phyloP scores from a whole-genome alignment of 1,140 invertebrate species.

The Cydia strobilella region DNA sequence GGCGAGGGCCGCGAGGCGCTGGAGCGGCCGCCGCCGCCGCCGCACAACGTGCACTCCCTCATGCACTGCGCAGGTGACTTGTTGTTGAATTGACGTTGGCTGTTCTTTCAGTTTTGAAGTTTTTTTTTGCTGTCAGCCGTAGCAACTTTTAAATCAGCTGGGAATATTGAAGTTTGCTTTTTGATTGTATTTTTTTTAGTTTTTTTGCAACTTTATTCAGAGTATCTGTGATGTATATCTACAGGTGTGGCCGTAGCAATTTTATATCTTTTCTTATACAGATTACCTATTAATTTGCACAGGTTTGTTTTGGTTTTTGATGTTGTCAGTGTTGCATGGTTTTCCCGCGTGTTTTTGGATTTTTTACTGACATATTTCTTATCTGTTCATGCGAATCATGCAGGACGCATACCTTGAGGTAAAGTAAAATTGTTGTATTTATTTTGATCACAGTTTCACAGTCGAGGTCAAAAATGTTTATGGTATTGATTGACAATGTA shows the following conservation, averaged over 20 bases:
- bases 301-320: constrained; percentile 14
- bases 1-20: constrained; percentile 67
- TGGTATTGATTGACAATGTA: too few species aligned
- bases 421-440: constrained; percentile 44
- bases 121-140: background rate
- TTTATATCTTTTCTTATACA: too few species aligned
- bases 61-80: constrained; percentile 90
- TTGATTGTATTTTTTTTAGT: too few species aligned
- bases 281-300: background rate
- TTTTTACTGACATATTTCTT: constrained; percentile 40
- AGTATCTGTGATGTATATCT: too few species aligned
- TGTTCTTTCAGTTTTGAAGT: constrained; percentile 30
- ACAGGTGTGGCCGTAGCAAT: too few species aligned
- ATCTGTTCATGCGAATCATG: constrained; percentile 49
- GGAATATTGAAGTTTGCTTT: too few species aligned
- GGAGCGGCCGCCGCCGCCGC: constrained; percentile 81
- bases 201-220: too few species aligned
- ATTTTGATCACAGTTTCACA: too few species aligned
- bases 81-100: constrained; percentile 27
- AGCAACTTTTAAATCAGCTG: too few species aligned
- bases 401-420: constrained; percentile 77
- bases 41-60: constrained; percentile 88
- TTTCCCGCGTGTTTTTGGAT: constrained; percentile 35
- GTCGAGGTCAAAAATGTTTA: too few species aligned
- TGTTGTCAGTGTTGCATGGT: constrained; percentile 39